phyloP scores from a whole-genome alignment of 2,888 invertebrate species.

The Leucophenga montana region DNA sequence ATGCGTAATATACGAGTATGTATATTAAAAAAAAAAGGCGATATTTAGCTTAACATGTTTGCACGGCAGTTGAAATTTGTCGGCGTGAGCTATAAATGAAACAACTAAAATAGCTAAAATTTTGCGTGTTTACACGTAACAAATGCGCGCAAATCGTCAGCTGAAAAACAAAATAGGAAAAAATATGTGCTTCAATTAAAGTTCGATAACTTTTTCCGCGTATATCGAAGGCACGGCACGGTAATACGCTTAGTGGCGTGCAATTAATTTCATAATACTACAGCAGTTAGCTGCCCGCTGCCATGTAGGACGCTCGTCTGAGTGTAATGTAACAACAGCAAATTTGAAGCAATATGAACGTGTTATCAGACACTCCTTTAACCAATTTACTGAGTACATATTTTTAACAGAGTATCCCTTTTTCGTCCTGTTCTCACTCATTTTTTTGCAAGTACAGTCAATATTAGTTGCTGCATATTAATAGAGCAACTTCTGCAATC shows the following conservation, averaged over 20 bases:
- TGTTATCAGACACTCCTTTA: too few relatives aligned
- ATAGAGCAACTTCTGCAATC: background rate
- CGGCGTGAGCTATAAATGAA: background rate
- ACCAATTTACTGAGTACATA: background rate
- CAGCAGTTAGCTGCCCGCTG: background rate
- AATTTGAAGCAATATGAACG: too few relatives aligned
- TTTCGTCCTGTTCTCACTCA: background rate
- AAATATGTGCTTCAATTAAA: background rate
- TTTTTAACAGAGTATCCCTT: too few relatives aligned
- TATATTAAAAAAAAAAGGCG: too few relatives aligned
- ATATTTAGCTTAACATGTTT: background rate
- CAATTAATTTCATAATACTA: background rate
- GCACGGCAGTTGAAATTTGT: too few relatives aligned
- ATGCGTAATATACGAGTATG: background rate
- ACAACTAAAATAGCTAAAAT: background rate
- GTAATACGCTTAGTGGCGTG: background rate
- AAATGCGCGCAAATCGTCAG: too few relatives aligned
- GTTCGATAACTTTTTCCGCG: background rate
- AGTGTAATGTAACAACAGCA: too few relatives aligned
- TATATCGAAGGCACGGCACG: background rate
- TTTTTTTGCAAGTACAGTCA: background rate
- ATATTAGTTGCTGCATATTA: background rate
- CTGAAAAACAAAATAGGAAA: too few relatives aligned
- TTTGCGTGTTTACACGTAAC: background rate
- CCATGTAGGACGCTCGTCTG: background rate